Conservation (phyloP, 2,888 invertebrate species). For the Eupeodes latifasciatus region DNA sequence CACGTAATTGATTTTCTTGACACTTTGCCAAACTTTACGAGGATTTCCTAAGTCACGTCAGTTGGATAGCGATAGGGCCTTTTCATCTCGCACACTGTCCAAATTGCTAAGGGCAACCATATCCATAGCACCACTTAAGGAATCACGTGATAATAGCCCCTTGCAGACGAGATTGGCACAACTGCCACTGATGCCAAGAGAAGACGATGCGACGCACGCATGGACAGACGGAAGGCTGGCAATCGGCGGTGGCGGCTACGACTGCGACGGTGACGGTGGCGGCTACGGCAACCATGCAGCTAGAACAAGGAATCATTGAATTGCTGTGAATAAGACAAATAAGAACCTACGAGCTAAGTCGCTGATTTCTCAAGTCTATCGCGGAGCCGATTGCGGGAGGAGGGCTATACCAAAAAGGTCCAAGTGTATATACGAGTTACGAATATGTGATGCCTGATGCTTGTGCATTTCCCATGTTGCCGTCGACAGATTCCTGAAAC, state of each 20-base stretch:
- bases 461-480: constrained; percentile 69
- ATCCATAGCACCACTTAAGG: constrained; percentile 52
- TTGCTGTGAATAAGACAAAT: constrained; percentile 73
- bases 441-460: not conserved
- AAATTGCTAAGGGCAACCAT: constrained; percentile 29
- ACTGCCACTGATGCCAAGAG: constrained; percentile 12
- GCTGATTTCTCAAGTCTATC: constrained; percentile 14
- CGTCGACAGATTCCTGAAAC: constrained; percentile 71
- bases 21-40: constrained; percentile 76
- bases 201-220: constrained; percentile 24
- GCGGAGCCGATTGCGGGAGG: constrained; percentile 49
- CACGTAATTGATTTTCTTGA: constrained; percentile 75
- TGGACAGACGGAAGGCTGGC: not conserved
- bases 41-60: constrained; percentile 59
- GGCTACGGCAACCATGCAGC: not conserved
- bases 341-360: constrained; percentile 63
- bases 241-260: not conserved
- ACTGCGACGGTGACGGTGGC: too few species aligned
- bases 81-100: constrained; percentile 27
- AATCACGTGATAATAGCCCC: constrained; percentile 66
- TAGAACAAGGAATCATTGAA: constrained; percentile 71
- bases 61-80: constrained; percentile 12
- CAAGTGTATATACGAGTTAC: constrained; percentile 25
- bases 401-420: constrained; percentile 36
- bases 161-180: constrained; percentile 46